Percentiles rank a stretch among this genome's conserved stretches.
Conservation (phyloP, 2,797 vertebrate species). For the Hipposideros larvatus region DNA sequence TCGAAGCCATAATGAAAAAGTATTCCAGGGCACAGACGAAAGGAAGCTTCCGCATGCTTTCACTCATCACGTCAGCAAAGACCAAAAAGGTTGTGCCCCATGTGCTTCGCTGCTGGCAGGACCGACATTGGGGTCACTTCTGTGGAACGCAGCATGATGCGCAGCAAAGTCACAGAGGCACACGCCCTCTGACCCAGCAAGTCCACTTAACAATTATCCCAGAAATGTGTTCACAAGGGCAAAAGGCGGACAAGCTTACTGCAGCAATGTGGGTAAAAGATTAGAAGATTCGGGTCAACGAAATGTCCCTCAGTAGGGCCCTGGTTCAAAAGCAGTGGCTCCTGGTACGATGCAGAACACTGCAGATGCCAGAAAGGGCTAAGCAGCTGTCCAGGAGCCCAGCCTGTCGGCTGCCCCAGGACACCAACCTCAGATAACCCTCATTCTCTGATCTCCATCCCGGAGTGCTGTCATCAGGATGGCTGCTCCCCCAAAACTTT, state of each 20-base stretch:
- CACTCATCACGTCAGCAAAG: accelerated
- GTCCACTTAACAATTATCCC: not conserved
- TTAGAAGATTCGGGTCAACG: accelerated
- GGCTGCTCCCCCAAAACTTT: not conserved
- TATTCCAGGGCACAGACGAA: accelerated
- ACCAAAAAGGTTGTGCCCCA: accelerated
- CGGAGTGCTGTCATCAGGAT: accelerated
- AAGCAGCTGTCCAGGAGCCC: not conserved
- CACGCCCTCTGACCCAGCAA: not conserved
- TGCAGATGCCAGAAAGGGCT: accelerated
- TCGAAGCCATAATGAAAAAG: accelerated
- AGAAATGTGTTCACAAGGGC: not conserved
- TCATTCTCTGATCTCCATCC: not conserved
- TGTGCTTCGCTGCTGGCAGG: accelerated
- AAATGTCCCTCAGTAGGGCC: accelerated
- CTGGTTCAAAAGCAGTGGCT: no score
- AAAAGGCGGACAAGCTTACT: accelerated
- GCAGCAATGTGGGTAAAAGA: accelerated
- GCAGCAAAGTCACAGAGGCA: accelerated
- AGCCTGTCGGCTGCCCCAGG: not conserved
- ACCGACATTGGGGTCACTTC: not conserved
- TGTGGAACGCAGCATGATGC: not conserved
- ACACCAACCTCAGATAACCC: not conserved
- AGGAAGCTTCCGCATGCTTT: accelerated
- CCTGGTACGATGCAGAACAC: accelerated